Percentiles rank a stretch among this genome's conserved stretches.
Conservation (phyloP, 1,140 invertebrate species). For the Diachasma alloeum region DNA sequence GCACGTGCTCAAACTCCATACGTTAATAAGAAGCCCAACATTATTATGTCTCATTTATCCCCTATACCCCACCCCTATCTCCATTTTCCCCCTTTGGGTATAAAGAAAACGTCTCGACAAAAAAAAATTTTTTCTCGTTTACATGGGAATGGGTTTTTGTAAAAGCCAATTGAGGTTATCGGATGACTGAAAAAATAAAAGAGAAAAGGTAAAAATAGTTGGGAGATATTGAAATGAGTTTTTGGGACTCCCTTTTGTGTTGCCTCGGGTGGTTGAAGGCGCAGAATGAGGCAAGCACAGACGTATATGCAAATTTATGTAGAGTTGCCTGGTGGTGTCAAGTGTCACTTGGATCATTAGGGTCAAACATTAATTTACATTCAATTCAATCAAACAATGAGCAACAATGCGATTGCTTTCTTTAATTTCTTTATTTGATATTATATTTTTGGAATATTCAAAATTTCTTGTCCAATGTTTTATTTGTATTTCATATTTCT, state of each 20-base stretch:
- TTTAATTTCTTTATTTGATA: neutral
- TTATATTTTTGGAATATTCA: neutral
- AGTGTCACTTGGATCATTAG: slow-evolving; percentile 43
- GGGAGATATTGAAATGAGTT: slow-evolving; percentile 41
- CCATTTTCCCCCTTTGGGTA: neutral
- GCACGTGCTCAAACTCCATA: slow-evolving; percentile 50
- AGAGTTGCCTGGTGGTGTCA: slow-evolving; percentile 40
- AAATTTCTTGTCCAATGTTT: too few relatives aligned
- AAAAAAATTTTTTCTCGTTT: neutral
- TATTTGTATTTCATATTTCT: too few relatives aligned
- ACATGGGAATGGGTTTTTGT: slow-evolving; percentile 40
- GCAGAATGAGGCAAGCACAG: neutral
- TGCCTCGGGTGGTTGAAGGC: slow-evolving; percentile 27
- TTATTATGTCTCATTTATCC: neutral
- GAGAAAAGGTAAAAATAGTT: neutral
- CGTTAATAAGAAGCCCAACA: neutral
- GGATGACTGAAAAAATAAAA: slow-evolving; percentile 22
- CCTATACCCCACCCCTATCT: neutral
- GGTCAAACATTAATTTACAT: slow-evolving; percentile 48
- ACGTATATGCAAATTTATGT: slow-evolving; percentile 56
- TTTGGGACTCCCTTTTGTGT: slow-evolving; percentile 37
- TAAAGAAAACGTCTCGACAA: neutral
- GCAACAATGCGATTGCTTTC: neutral
- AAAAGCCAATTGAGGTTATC: slow-evolving; percentile 46
- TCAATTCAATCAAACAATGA: slow-evolving; percentile 52